These are phyloP conservation scores for Cryptotermes secundus DNA, from an alignment of 1,140 invertebrate species.

Conservation along the genomic window DNA sequence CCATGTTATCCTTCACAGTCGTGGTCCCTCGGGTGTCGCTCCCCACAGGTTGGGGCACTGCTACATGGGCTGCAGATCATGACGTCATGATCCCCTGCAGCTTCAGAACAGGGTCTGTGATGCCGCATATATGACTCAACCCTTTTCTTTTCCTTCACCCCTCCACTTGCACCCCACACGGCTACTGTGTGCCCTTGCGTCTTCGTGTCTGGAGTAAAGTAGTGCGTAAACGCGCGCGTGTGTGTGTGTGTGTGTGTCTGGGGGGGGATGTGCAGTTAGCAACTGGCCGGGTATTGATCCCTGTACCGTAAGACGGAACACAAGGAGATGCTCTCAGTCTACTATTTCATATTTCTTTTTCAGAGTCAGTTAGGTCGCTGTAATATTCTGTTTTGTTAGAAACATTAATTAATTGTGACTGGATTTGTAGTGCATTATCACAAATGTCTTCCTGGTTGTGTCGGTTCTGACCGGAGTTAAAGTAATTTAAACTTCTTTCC, in stretches of 20 bases:
- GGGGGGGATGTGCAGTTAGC: neutral
- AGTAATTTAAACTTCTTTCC: too few species aligned
- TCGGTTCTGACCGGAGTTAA: too few species aligned
- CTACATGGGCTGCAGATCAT: neutral
- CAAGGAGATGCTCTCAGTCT: too few species aligned
- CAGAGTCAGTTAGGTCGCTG: too few species aligned
- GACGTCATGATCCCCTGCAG: slow-evolving; percentile 10
- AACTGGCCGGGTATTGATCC: neutral
- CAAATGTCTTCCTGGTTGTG: too few species aligned
- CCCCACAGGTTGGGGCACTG: neutral
- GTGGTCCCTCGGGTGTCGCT: neutral
- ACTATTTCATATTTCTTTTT: too few species aligned
- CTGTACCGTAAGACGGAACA: neutral
- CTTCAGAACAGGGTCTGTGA: neutral
- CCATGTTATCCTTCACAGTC: neutral
- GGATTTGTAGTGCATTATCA: too few species aligned
- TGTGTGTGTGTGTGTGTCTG: too few species aligned
- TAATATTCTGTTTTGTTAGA: too few species aligned
- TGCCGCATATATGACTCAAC: neutral
- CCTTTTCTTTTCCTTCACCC: neutral
- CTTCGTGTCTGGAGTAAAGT: neutral
- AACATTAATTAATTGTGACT: too few species aligned
- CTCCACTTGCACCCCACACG: neutral
- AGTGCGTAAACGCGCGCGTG: neutral
- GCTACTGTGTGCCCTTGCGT: too few species aligned